Conservation (phyloP, 2,888 invertebrate species). For the Tupiocoris notatus region DNA sequence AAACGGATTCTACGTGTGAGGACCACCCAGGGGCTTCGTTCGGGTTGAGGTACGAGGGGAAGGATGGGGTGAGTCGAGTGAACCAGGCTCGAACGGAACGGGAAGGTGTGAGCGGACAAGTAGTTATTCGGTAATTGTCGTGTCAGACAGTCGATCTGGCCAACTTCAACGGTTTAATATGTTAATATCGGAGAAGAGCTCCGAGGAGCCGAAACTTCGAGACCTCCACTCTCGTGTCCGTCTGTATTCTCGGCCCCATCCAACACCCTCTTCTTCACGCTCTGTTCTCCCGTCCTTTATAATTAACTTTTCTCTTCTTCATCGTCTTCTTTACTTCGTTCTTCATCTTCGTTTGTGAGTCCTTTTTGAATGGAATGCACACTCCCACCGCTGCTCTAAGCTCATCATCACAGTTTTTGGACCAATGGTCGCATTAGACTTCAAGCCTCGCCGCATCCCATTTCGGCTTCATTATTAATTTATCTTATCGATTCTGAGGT, state of each 20-base stretch:
- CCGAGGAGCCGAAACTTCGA: background rate
- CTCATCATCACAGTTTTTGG: conserved; percentile 4
- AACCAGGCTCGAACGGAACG: background rate
- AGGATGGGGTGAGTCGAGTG: background rate
- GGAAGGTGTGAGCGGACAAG: conserved; percentile 41
- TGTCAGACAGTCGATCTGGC: conserved; percentile 41
- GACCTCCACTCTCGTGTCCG: background rate
- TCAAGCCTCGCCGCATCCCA: too few species aligned
- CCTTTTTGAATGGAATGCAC: conserved; percentile 34
- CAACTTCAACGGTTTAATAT: conserved; percentile 44
- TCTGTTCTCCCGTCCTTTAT: conserved; percentile 23
- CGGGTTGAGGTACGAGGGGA: background rate
- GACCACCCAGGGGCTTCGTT: conserved; percentile 15
- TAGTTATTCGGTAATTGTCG: conserved; percentile 40
- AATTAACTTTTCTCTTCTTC: conserved; percentile 27
- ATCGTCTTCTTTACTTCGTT: background rate
- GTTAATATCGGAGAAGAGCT: conserved; percentile 29
- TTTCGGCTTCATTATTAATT: too few species aligned
- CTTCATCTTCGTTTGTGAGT: background rate
- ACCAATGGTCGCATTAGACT: background rate
- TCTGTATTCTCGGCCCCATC: background rate
- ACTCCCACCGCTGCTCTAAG: background rate
- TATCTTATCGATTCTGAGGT: too few species aligned
- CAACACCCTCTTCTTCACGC: background rate
- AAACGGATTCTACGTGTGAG: conserved; percentile 36